These are phyloP conservation scores for Phalacrocorax brasilianus DNA, from an alignment of 2,113 vertebrate genomes.

Conservation along the genomic window DNA sequence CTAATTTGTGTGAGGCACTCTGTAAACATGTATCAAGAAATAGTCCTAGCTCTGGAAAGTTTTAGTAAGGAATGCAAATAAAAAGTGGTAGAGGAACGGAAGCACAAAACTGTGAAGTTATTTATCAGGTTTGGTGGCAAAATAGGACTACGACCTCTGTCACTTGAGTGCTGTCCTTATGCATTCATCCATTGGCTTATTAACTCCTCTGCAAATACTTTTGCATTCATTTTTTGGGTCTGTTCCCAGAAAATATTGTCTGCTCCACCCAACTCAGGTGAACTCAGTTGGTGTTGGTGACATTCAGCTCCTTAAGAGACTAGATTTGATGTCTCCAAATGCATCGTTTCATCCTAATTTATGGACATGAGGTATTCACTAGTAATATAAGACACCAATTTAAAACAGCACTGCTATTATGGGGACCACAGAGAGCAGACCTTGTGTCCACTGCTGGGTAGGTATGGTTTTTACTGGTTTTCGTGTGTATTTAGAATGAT, in stretches of 20 bases:
- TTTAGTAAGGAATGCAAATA: neutral
- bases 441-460: neutral
- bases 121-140: neutral
- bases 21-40: neutral
- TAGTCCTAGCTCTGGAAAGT: neutral
- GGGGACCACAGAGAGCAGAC: neutral
- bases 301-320: neutral
- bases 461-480: neutral
- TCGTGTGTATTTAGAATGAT: neutral
- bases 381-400: neutral
- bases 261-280: neutral
- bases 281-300: neutral
- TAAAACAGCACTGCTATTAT: neutral
- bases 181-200: neutral
- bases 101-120: neutral
- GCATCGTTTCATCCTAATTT: neutral
- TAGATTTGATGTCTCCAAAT: neutral
- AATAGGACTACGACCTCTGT: neutral
- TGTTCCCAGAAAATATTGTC: neutral
- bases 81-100: neutral
- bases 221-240: neutral
- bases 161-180: neutral
- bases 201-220: neutral
- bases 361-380: neutral
- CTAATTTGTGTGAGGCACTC: slow-evolving; percentile 9